Percentiles rank a stretch among this genome's conserved stretches.
phyloP scores from a whole-genome alignment of 2,797 vertebrate genomes.

The Phylloscopus collybita region DNA sequence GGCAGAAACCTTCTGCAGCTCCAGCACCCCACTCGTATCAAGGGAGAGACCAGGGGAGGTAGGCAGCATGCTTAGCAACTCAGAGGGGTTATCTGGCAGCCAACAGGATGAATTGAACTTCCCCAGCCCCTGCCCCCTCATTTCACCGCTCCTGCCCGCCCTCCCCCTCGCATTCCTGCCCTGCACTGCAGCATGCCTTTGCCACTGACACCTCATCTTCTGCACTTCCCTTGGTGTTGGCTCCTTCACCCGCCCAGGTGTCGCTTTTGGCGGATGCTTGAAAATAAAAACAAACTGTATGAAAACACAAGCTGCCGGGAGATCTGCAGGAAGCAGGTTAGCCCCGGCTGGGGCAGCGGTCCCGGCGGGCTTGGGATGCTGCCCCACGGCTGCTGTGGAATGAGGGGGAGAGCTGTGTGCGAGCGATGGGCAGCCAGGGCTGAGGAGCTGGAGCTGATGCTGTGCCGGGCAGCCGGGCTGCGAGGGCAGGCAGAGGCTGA shows the following conservation, averaged over 20 bases:
- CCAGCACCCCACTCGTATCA: not conserved
- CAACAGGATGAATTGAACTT: not conserved
- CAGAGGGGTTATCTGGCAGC: not conserved
- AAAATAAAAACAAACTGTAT: not conserved
- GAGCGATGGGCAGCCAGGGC: not conserved
- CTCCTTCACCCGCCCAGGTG: not conserved
- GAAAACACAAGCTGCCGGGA: not conserved
- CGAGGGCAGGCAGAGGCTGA: not conserved
- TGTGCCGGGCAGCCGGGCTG: not conserved
- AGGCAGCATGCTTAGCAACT: not conserved
- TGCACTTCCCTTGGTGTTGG: not conserved
- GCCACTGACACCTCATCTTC: not conserved
- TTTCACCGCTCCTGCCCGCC: not conserved
- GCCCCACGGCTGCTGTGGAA: not conserved
- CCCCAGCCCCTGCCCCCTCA: not conserved
- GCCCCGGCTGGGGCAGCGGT: rapidly evolving
- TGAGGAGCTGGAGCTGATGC: not conserved
- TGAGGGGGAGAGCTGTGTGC: not conserved
- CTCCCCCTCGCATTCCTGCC: not conserved
- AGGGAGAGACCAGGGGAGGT: not conserved
- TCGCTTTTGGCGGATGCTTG: not conserved
- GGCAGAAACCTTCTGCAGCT: not conserved
- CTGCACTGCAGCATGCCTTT: not conserved
- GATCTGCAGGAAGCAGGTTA: not conserved
- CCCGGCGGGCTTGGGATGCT: not conserved